Percentiles rank a stretch among this genome's conserved stretches.
These are phyloP conservation scores for Diarsia dahlii DNA, from an alignment of 2,888 invertebrate species.

Conservation along the genomic window DNA sequence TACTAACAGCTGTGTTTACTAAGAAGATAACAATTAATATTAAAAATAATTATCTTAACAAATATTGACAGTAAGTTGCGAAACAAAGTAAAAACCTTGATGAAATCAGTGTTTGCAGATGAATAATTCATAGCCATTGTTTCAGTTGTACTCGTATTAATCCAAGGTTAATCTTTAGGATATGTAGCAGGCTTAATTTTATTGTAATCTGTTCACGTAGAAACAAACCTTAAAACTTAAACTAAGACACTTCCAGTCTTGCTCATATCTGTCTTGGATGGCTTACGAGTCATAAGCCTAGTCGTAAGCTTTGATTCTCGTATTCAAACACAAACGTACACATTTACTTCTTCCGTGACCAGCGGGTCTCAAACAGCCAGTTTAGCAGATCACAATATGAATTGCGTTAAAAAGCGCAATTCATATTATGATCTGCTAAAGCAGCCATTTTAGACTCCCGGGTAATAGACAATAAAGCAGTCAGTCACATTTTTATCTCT, in stretches of 20 bases:
- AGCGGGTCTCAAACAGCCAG: no score
- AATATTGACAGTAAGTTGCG: slow-evolving; percentile 39
- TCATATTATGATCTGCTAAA: no score
- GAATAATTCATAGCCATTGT: slow-evolving; percentile 71
- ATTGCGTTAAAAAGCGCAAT: no score
- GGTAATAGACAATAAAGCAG: no score
- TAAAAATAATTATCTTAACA: slow-evolving; percentile 18
- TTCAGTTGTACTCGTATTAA: slow-evolving; percentile 47
- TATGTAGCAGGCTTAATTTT: slow-evolving; percentile 14
- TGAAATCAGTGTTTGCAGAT: slow-evolving; percentile 54
- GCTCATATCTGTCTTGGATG: background rate
- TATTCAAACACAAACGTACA: no score
- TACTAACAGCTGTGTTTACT: slow-evolving; percentile 17
- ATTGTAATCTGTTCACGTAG: slow-evolving; percentile 8
- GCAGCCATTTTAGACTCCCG: no score
- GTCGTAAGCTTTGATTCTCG: no score
- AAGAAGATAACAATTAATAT: slow-evolving; percentile 19
- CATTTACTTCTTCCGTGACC: no score
- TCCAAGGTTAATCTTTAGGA: slow-evolving; percentile 49
- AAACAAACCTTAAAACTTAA: background rate
- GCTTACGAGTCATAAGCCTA: no score
- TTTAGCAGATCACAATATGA: no score
- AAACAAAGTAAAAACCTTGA: slow-evolving; percentile 59
- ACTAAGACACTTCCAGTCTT: background rate
- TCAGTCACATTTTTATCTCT: no score